Evolutionary conservation across 2,797 vertebrate genomes (phyloP).

Genomic region (Etheostoma nigrum): DNA sequence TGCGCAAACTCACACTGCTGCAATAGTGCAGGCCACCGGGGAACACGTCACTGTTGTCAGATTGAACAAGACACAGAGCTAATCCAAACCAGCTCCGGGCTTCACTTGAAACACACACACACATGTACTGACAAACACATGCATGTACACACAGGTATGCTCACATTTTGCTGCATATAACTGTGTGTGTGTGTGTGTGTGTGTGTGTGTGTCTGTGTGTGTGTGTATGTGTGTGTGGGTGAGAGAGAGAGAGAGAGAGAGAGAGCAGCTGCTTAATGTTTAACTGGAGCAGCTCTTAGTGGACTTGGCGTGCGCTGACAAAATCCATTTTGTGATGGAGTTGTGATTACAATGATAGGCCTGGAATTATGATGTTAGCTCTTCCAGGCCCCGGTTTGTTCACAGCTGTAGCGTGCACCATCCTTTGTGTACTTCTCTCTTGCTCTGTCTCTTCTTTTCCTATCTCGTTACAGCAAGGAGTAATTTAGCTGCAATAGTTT

Average conservation of each 20-base stretch:
- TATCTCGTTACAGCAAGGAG: conserved; percentile 43
- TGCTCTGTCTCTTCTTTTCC: conserved; percentile 40
- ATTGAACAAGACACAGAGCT: conserved; percentile 80
- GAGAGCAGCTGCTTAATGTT: conserved; percentile 89
- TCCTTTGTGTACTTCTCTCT: conserved; percentile 56
- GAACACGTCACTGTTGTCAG: conserved; percentile 83
- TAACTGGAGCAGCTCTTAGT: conserved; percentile 80
- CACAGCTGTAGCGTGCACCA: conserved; percentile 76
- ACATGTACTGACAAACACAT: conserved; percentile 6
- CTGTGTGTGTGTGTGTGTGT: conserved; percentile 1
- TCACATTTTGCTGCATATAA: conserved; percentile 24
- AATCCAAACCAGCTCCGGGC: conserved; percentile 79
- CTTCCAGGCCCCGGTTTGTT: conserved; percentile 65
- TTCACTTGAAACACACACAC: conserved; percentile 53
- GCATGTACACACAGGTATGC: conserved; percentile 33
- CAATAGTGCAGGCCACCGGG: conserved; percentile 68
- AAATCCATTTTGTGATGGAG: conserved; percentile 87
- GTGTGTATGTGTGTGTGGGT: conserved; percentile 6
- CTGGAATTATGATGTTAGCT: conserved; percentile 85
- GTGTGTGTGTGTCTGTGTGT: conserved; percentile 13
- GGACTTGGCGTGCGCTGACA: conserved; percentile 88
- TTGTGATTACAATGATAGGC: conserved; percentile 86
- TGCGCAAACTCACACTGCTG: conserved; percentile 45
- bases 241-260: conserved; percentile 43
- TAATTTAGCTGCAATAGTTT: conserved; percentile 53